Percentiles rank a stretch among this genome's conserved stretches.
Evolutionary conservation across 2,113 vertebrate species (phyloP).

Genomic region (Tychaedon coryphoeus): DNA sequence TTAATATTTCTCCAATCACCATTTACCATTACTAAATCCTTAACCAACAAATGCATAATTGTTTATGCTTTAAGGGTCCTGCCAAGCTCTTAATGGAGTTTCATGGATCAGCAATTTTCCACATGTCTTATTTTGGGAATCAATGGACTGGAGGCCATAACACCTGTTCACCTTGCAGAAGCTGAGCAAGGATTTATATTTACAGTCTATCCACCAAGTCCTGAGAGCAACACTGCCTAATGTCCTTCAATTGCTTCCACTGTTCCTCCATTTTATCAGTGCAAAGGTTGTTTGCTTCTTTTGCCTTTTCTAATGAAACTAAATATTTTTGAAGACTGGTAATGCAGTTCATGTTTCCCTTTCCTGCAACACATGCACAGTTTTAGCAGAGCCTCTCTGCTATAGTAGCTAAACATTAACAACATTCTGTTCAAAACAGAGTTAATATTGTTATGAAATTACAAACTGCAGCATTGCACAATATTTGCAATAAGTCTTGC

Average conservation of each 20-base stretch:
- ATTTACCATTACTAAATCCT: background rate
- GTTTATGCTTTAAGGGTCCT: background rate
- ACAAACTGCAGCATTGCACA: background rate
- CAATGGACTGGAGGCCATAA: slow-evolving; percentile 37
- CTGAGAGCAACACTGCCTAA: background rate
- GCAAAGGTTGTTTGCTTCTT: background rate
- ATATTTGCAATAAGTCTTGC: background rate
- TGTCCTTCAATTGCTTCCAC: background rate
- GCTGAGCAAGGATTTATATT: slow-evolving; percentile 27
- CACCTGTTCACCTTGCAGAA: slow-evolving; percentile 43
- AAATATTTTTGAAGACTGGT: background rate
- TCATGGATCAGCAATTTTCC: slow-evolving; percentile 42
- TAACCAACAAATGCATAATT: background rate
- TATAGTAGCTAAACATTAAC: background rate
- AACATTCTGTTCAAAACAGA: background rate
- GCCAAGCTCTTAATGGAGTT: slow-evolving; percentile 35
- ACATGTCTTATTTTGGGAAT: slow-evolving; percentile 50
- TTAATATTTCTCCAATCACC: background rate
- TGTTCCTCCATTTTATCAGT: background rate
- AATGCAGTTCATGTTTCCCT: background rate
- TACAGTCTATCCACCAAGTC: slow-evolving; percentile 5
- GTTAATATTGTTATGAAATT: background rate
- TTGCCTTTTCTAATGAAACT: background rate
- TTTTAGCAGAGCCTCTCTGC: background rate
- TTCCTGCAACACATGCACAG: background rate